Percentiles rank a stretch among this genome's conserved stretches.
Conservation (phyloP, 2,113 vertebrate species). For the Xiphorhynchus elegans region DNA sequence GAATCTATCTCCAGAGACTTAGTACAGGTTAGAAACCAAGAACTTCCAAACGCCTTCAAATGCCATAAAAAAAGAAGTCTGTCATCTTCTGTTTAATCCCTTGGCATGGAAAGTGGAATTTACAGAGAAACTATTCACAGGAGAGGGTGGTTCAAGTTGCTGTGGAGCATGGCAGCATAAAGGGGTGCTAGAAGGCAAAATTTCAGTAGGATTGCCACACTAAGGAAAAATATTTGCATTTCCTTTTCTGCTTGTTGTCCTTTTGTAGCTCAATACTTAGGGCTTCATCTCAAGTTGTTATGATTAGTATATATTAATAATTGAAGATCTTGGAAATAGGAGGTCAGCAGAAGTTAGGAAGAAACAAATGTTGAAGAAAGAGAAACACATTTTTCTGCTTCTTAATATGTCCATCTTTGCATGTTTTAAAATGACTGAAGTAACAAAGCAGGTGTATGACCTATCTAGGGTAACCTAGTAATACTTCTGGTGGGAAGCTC, state of each 20-base stretch:
- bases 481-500: background rate
- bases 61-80: background rate
- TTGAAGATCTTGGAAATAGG: background rate
- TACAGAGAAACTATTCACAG: background rate
- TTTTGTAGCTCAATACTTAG: background rate
- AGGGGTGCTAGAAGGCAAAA: background rate
- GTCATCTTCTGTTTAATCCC: background rate
- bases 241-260: background rate
- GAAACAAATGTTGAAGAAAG: background rate
- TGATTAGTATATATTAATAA: background rate
- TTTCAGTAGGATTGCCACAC: background rate
- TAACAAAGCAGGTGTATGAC: background rate
- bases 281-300: background rate
- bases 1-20: background rate
- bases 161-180: background rate
- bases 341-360: background rate
- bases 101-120: background rate
- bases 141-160: background rate
- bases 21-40: background rate
- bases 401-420: background rate
- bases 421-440: background rate
- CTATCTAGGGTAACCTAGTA: background rate
- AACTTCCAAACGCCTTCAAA: background rate
- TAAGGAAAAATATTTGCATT: background rate
- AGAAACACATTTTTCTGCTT: background rate